These are phyloP conservation scores for Meandrusa payeni DNA, from an alignment of 2,888 invertebrate genomes.

Conservation along the genomic window DNA sequence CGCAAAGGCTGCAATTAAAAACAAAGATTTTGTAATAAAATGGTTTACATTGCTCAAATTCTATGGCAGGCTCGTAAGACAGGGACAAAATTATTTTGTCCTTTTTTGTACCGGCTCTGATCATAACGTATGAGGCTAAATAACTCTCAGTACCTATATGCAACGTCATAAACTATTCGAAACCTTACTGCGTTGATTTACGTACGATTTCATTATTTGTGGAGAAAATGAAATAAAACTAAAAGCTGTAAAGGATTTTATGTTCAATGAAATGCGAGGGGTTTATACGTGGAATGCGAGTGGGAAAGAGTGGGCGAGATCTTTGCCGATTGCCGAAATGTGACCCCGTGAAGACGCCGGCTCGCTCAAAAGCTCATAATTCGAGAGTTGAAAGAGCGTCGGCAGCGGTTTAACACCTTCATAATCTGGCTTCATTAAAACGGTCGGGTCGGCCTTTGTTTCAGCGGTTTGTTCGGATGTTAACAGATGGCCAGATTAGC, in stretches of 20 bases:
- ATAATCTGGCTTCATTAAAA: conserved; percentile 79
- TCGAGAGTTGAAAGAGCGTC: conserved; percentile 75
- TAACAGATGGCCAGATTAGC: conserved; percentile 78
- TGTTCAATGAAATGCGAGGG: conserved; percentile 59
- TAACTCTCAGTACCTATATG: conserved; percentile 51
- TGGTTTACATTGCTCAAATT: conserved; percentile 78
- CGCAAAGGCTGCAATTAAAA: conserved; percentile 67
- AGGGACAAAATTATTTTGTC: conserved; percentile 70
- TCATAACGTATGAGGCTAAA: conserved; percentile 74
- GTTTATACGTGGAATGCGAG: conserved; percentile 46
- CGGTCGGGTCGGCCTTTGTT: conserved; percentile 73
- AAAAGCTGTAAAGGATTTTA: conserved; percentile 56
- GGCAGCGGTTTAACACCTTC: conserved; percentile 77
- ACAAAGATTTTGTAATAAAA: conserved; percentile 71
- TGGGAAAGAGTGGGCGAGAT: conserved; percentile 53
- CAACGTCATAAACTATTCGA: conserved; percentile 15
- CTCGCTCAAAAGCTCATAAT: conserved; percentile 70
- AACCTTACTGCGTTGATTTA: conserved; percentile 40
- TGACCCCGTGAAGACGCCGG: conserved; percentile 67
- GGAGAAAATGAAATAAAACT: conserved; percentile 43
- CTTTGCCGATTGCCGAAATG: conserved; percentile 69
- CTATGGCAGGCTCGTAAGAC: conserved; percentile 61
- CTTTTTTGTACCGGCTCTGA: conserved; percentile 67
- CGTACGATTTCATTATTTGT: conserved; percentile 47
- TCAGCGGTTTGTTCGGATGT: conserved; percentile 72